Conservation (phyloP, 2,888 invertebrate genomes). For the Chymomyza amoena region DNA sequence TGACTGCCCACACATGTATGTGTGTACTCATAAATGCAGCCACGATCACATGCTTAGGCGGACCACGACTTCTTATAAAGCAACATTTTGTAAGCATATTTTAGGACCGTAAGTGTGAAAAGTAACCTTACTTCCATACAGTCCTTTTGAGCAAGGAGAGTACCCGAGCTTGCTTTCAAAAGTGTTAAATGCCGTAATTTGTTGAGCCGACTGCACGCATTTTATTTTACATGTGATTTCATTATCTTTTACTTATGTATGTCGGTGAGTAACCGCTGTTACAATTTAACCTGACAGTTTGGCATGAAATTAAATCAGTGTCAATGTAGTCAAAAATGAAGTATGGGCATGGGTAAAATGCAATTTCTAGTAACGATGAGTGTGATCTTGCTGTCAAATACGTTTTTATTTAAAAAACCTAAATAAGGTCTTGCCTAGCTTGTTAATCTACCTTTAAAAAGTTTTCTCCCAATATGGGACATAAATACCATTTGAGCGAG, state of each 20-base stretch:
- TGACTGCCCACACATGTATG: too few relatives aligned
- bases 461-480: neutral
- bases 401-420: too few relatives aligned
- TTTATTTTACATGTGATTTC: neutral
- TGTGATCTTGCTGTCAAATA: too few relatives aligned
- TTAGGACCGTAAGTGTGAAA: constrained; percentile 57
- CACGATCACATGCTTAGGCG: neutral
- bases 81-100: constrained; percentile 73
- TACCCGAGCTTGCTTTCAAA: constrained; percentile 43
- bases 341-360: too few relatives aligned
- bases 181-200: constrained; percentile 72
- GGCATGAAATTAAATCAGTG: constrained; percentile 66
- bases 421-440: too few relatives aligned
- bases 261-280: constrained; percentile 12
- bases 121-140: too few relatives aligned
- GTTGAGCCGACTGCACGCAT: constrained; percentile 21
- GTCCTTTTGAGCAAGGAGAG: too few relatives aligned
- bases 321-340: constrained; percentile 59
- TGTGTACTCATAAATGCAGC: constrained; percentile 8
- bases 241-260: neutral
- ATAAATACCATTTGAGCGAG: neutral
- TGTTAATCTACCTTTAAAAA: neutral
- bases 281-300: constrained; percentile 52
- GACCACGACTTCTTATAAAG: constrained; percentile 48
- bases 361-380: too few relatives aligned